Conservation (phyloP, 1,140 invertebrate species). For the Oreohelix idahoensis region DNA sequence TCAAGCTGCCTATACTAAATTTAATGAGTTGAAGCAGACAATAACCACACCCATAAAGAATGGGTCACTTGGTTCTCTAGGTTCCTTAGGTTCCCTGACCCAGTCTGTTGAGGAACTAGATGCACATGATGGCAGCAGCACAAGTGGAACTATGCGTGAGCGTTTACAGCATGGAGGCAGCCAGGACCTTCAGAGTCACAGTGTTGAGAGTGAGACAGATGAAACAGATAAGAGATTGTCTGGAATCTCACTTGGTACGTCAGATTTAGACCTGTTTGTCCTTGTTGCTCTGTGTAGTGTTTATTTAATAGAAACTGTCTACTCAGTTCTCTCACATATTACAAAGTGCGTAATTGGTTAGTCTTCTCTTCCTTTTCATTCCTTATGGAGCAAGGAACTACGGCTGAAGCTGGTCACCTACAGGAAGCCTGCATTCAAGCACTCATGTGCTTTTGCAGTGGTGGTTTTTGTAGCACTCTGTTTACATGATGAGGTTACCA, state of each 20-base stretch:
- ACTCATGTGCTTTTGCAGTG: too few species aligned
- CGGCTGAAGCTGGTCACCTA: too few species aligned
- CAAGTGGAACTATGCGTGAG: conserved; percentile 29
- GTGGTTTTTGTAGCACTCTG: too few species aligned
- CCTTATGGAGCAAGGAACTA: too few species aligned
- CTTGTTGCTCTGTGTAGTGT: too few species aligned
- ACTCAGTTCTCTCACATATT: too few species aligned
- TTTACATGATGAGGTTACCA: too few species aligned
- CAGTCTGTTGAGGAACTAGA: conserved; percentile 46
- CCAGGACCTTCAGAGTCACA: conserved; percentile 41
- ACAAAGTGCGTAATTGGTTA: too few species aligned
- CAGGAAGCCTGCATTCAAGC: too few species aligned
- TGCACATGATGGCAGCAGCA: conserved; percentile 39
- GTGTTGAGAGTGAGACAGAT: conserved; percentile 40
- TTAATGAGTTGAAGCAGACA: conserved; percentile 93
- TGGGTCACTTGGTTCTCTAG: conserved; percentile 50
- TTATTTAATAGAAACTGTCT: too few species aligned
- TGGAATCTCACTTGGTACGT: conserved; percentile 41
- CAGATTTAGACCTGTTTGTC: background rate
- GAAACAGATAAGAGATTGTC: conserved; percentile 40
- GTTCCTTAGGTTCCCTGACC: conserved; percentile 51
- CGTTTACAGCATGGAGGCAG: conserved; percentile 31
- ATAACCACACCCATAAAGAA: conserved; percentile 75
- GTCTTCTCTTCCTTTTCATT: too few species aligned
- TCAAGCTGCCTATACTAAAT: conserved; percentile 84